These are phyloP conservation scores for Mellivora capensis DNA, from an alignment of 2,113 vertebrate genomes.

Conservation along the genomic window DNA sequence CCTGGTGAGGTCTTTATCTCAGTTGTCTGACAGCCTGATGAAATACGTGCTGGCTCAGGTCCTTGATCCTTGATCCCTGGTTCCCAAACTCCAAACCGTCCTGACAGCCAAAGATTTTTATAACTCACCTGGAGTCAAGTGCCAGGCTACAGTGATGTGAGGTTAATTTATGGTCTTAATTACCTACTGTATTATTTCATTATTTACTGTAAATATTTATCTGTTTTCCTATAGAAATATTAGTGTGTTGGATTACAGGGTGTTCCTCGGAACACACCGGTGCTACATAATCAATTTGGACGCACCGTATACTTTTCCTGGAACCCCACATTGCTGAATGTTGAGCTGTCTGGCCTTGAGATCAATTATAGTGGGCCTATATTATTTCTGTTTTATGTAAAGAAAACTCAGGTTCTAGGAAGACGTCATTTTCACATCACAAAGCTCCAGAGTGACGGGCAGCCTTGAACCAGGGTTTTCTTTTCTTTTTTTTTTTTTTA, in stretches of 20 bases:
- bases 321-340: not conserved
- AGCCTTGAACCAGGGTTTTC: no score
- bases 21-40: not conserved
- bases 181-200: not conserved
- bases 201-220: not conserved
- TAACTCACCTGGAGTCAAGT: not conserved
- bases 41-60: rapidly evolving
- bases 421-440: not conserved
- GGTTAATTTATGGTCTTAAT: constrained; percentile 4
- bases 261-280: not conserved
- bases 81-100: not conserved
- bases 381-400: not conserved
- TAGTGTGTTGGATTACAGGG: not conserved
- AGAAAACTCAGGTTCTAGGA: not conserved
- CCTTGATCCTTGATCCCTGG: not conserved
- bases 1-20: not conserved
- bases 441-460: not conserved
- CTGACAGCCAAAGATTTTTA: not conserved
- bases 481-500: no score
- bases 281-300: not conserved
- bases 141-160: not conserved
- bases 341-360: not conserved
- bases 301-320: not conserved
- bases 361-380: not conserved
- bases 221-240: constrained; percentile 6